Evolutionary conservation across 1,140 invertebrate genomes (phyloP), one percentile per base, ranked within the genome.

Genomic region (Aphaenogaster ashmeadi): DNA sequence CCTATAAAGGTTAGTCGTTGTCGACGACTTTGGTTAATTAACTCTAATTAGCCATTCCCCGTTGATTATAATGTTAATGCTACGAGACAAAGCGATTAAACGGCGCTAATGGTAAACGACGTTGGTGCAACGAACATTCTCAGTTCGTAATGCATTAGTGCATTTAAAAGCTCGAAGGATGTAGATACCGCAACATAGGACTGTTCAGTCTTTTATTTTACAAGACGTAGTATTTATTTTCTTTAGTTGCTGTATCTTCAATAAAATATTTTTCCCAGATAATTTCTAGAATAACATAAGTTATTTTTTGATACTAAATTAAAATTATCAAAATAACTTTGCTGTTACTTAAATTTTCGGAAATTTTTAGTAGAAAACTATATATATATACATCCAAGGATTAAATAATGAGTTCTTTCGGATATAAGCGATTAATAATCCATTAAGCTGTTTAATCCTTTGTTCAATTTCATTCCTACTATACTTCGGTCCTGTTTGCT

Each of bases 1-100:
- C 13, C 6, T 0, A 18, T 13, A 11, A 27, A 44, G 21, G 47
- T 50, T 50, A 47, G 9, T 77, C 44, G 18, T 9, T 6, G 75
- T 64, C 60, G 44, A 80, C 9, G n/a, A 47, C 27, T 54, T 50
- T 18, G n/a, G 9, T 79, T 50, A 66, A 79, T 79, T 64, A 79
- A 78, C 21, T 47, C 2, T 38, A 15, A 62, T 79, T 64, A 64
- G 36, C 36, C n/a, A 77, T 41, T 18, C 13, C 13, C n/a, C 33
- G 18, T 21, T 64, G 60, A 9, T 64, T 66, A 66, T 79, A 52
- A 79, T 79, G 33, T 38, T 50, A 62, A 66, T 66, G 33, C 1
- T 18, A 52, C 27, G 33, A 78, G 38, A 44, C 27, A 36, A 33
- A 62, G 54, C 36, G 50, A 18, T 74, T 74, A 74, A 72, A 52